Evolutionary conservation across 2,888 invertebrate genomes (phyloP).

Genomic region (Pristionchus arcanus): DNA sequence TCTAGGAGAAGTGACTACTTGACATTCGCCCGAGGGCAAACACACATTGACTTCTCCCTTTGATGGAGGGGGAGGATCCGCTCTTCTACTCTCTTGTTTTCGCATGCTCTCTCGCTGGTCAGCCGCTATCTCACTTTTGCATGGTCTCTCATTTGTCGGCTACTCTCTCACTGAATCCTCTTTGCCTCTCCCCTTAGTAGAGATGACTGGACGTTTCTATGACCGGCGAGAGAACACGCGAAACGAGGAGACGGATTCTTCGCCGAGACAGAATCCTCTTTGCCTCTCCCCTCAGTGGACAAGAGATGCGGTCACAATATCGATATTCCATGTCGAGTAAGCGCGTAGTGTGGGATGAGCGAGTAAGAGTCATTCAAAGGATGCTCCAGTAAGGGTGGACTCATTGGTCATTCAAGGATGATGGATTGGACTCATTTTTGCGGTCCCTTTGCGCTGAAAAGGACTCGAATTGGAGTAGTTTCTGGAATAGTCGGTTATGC

Average conservation of each 20-base stretch:
- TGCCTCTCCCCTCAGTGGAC: background rate
- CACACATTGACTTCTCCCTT: background rate
- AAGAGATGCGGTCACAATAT: constrained; percentile 8
- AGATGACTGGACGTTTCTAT: too few species aligned
- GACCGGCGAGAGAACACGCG: background rate
- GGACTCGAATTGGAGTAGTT: background rate
- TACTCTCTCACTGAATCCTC: too few species aligned
- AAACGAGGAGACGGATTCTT: background rate
- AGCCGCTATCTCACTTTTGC: too few species aligned
- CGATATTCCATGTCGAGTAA: background rate
- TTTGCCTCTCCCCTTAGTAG: too few species aligned
- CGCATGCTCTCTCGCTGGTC: too few species aligned
- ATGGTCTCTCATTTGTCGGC: too few species aligned
- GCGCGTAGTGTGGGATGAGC: background rate
- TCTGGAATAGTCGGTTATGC: background rate
- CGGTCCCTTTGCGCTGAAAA: background rate
- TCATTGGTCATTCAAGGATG: background rate
- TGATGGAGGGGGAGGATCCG: background rate
- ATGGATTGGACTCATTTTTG: background rate
- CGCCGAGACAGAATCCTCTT: background rate
- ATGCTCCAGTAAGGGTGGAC: too few species aligned
- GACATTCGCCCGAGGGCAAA: background rate
- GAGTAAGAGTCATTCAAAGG: background rate
- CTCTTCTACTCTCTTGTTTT: background rate
- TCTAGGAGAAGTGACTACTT: background rate